A percentile compares a stretch with the other conserved stretches of the same genome.
These are phyloP conservation scores for Lordiphosa collinella DNA, from an alignment of 1,140 invertebrate species.

Conservation along the genomic window DNA sequence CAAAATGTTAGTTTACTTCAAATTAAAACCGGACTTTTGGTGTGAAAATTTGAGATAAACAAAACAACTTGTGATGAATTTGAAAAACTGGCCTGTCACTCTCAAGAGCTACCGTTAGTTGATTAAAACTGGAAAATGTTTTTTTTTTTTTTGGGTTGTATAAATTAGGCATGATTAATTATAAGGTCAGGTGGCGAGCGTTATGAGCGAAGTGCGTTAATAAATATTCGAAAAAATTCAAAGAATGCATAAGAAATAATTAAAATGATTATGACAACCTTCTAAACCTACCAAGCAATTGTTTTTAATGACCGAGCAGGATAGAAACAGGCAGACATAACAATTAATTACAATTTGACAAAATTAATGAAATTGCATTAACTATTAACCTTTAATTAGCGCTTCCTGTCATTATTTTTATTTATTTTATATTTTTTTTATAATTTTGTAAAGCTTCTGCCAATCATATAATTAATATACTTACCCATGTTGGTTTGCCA, in stretches of 20 bases:
- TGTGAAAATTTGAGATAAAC: constrained; percentile 59
- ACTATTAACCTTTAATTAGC: constrained; percentile 54
- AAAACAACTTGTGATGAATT: constrained; percentile 24
- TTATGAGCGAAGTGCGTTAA: constrained; percentile 27
- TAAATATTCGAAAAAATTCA: constrained; percentile 6
- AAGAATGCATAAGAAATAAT: neutral
- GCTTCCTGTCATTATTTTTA: constrained; percentile 31
- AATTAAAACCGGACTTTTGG: constrained; percentile 34
- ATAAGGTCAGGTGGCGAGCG: constrained; percentile 50
- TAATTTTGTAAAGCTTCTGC: constrained; percentile 52
- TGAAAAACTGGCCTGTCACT: constrained; percentile 57
- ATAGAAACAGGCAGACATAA: constrained; percentile 3
- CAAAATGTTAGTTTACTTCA: constrained; percentile 11
- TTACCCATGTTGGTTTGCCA: constrained; percentile 31
- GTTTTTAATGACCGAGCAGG: neutral
- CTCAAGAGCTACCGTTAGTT: constrained; percentile 39
- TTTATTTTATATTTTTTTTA: constrained; percentile 19
- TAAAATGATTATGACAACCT: constrained; percentile 7
- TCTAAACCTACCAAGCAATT: constrained; percentile 13
- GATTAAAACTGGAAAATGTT: constrained; percentile 26
- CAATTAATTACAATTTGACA: constrained; percentile 23
- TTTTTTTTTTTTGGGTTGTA: constrained; percentile 1
- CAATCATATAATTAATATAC: constrained; percentile 71
- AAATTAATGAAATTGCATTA: constrained; percentile 48
- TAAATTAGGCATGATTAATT: constrained; percentile 69